These are phyloP conservation scores for Knipowitschia caucasica DNA, from an alignment of 2,797 vertebrate species.

Conservation along the genomic window DNA sequence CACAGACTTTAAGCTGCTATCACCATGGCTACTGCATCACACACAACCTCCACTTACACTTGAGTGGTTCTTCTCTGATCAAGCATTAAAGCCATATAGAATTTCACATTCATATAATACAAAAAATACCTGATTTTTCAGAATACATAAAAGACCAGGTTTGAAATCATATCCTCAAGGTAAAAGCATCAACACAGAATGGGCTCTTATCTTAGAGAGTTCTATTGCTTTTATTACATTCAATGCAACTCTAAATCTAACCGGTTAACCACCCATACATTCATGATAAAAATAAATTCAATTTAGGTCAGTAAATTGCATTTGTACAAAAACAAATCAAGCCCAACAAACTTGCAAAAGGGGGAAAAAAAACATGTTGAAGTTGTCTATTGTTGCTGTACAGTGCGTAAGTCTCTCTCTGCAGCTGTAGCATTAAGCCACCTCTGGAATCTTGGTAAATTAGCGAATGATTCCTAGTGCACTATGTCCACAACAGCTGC, in stretches of 20 bases:
- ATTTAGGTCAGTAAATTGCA: conserved; percentile 1
- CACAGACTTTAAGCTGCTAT: conserved; percentile 56
- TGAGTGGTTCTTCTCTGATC: conserved; percentile 59
- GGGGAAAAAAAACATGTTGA: background rate
- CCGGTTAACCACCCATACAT: too few species aligned
- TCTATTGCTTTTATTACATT: conserved; percentile 49
- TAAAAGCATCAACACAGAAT: conserved; percentile 11
- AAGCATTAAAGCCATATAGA: conserved; percentile 60
- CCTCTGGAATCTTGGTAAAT: background rate
- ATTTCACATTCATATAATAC: conserved; percentile 49
- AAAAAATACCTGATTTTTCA: conserved; percentile 28
- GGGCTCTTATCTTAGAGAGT: conserved; percentile 8
- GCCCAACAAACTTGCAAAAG: too few species aligned
- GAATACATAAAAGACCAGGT: conserved; percentile 48
- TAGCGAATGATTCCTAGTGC: background rate
- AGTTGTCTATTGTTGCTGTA: background rate
- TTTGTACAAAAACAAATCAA: background rate
- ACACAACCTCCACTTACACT: conserved; percentile 58
- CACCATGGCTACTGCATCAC: conserved; percentile 67
- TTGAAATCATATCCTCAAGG: conserved; percentile 24
- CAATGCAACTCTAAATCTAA: too few species aligned
- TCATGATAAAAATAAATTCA: conserved; percentile 9
- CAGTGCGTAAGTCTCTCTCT: too few species aligned
- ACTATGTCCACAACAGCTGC: conserved; percentile 48
- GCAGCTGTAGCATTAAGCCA: background rate